Evolutionary conservation across 2,797 vertebrate genomes (phyloP).

Genomic region (Pseudochirops corinnae): DNA sequence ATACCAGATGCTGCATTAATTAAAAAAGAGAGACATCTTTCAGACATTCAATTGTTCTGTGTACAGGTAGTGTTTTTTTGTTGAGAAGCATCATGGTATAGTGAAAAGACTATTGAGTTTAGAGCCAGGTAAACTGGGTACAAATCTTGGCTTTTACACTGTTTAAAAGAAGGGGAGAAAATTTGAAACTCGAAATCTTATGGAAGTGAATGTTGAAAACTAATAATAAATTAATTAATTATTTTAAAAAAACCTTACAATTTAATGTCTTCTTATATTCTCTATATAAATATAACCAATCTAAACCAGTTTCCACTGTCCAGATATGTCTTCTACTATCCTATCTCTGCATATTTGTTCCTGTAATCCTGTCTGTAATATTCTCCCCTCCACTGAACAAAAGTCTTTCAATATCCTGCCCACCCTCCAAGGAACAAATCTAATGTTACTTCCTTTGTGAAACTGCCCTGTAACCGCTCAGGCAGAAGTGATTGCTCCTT

Average conservation of each 20-base stretch:
- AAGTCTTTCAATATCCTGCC: slow-evolving; percentile 8
- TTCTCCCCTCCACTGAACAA: slow-evolving; percentile 1
- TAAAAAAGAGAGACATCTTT: no score
- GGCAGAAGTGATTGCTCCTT: not conserved
- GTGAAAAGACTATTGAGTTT: not conserved
- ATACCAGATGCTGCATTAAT: not conserved
- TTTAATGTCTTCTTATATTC: not conserved
- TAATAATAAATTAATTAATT: no score
- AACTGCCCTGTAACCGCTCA: slow-evolving; percentile 24
- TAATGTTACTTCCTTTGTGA: slow-evolving; percentile 41
- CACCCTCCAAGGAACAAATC: slow-evolving; percentile 20
- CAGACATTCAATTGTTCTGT: no score
- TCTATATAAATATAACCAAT: not conserved
- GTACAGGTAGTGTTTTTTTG: no score
- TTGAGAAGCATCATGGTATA: no score
- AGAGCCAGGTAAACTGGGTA: not conserved
- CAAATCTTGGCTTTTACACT: not conserved
- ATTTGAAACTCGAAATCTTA: no score
- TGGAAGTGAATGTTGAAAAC: no score
- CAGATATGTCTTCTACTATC: not conserved
- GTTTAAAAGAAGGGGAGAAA: not conserved
- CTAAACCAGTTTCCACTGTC: not conserved
- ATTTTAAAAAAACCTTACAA: not conserved
- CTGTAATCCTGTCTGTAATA: slow-evolving; percentile 4
- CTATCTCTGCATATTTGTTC: not conserved